Percentiles rank a stretch among this genome's conserved stretches.
phyloP scores from a whole-genome alignment of 2,797 vertebrate species.

The Mus minutoides region DNA sequence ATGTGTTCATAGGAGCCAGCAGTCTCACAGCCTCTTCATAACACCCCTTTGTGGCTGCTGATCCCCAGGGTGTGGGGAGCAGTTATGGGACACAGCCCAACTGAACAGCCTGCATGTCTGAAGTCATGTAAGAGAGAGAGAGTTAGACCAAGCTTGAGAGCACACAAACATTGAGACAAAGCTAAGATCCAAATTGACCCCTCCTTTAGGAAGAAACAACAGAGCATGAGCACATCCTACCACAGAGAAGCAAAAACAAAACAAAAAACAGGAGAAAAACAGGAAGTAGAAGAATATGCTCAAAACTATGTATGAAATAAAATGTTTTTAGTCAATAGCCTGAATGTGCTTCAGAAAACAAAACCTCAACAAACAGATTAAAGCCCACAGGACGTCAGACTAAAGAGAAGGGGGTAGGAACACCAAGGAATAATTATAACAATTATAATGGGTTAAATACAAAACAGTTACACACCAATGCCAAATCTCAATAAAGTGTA shows the following conservation, averaged over 20 bases:
- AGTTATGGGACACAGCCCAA: not conserved
- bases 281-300: not conserved
- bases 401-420: not conserved
- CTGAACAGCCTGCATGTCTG: not conserved
- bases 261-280: not conserved
- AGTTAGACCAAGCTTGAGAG: not conserved
- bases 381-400: not conserved
- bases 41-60: not conserved
- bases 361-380: not conserved
- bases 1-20: not conserved
- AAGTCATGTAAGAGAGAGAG: not conserved
- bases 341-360: not conserved
- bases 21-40: not conserved
- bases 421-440: not conserved
- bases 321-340: not conserved
- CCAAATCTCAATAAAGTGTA: not conserved
- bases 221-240: not conserved
- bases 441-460: not conserved
- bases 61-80: not conserved
- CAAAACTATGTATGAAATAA: not conserved
- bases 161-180: not conserved
- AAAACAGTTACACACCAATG: not conserved
- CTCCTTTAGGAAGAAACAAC: constrained; percentile 1
- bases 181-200: not conserved
- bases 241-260: not conserved